Evolutionary conservation across 1,140 invertebrate species (phyloP), one percentile per base, ranked within the genome.

Genomic region (Pseudomyrmex sp.): DNA sequence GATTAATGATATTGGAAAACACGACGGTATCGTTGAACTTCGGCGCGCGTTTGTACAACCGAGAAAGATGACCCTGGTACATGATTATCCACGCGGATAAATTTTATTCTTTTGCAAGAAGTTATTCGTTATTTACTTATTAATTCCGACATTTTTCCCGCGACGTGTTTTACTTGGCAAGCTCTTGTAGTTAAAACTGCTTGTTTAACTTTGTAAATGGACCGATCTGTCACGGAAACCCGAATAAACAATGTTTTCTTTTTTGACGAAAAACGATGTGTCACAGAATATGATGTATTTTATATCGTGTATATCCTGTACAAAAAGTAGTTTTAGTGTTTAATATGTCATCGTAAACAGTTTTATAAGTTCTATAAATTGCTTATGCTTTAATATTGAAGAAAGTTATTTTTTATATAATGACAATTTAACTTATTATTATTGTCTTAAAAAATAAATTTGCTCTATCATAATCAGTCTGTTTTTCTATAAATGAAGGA

Each of bases 1-100:
- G 76, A 80, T 80, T 80, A 80, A 80, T 80, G 76, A 56, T 80
- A 80, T 80, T 26, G 66, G 76, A 80, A 79, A 80, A 80, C 54
- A 72, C 44, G 20, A 50, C 66, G 48, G 44, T 46, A 35, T 69
- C 76, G 12, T n/a, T 12, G 44, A 80, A 80, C 56, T 35, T 80
- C 44, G 66, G 26, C 56, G 1, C 65, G 20, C 66, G 44, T 59
- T 80, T 59, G 20, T 70, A 48, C 20, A 50, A 26, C 5, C 15
- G 65, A 59, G 50, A 59, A 70, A 59, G 76, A 69, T 59, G 68
- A 54, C 44, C 9, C 35, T 46, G 44, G 5, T 35, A 15, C 46
- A 63, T 54, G 44, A 70, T 79, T 79, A 79, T 59, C 20, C 65
- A 20, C 44, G 46, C 18, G 20, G 12, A 7, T 48, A 20, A 69